Base-by-base conservation (phyloP, 2,888 invertebrate species). In the Conops quadrifasciatus region DNA sequence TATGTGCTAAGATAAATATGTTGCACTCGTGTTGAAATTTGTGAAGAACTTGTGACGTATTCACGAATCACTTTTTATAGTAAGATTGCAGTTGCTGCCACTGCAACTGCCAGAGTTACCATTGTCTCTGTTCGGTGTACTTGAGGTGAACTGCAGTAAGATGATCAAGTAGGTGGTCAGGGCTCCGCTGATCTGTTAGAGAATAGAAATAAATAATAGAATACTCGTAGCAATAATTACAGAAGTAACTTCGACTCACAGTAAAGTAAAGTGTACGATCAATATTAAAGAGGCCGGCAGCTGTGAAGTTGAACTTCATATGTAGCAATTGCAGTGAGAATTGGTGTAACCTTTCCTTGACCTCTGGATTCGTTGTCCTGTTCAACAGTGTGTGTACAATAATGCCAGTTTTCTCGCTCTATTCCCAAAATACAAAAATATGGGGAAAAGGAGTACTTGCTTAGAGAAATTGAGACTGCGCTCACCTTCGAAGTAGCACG, bases 81-180 rank as follows among this genome's bases (percentile, higher is more conserved):
- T 36, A 9, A 4, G 36, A 36, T 36, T 63, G 45, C 19, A 13
- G 43, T 62, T 56, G 15, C 1, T 21, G 3, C 15, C 9, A 53
- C 2, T 53, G 53, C 36, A 62, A 4, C 15, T 28, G 16, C 49
- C 28, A 13, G 16, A 11, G 24, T 68, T 9, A 15, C 56, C 19
- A 19, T 56, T 53, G 4, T 53, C 53, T 13, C 26, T 28, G 28
- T 4, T 21, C 0, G 83, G 80, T 1, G 77, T 71, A 74, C 75
- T 84, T 58, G 85, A 81, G 4, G 84, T 83, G 62, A 87, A 86
- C 76, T 87, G 87, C 64, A 86, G 77, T 70, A 87, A 75, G 59
- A 87, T 85, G 1, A 87, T 85, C 58, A 87, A 78, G 77, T 87
- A 87, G 5, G 86, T 87, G 11, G 86, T 85, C 13, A 86, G 72